Base-by-base conservation (phyloP, 2,797 vertebrate genomes). In the Fundulus diaphanus region DNA sequence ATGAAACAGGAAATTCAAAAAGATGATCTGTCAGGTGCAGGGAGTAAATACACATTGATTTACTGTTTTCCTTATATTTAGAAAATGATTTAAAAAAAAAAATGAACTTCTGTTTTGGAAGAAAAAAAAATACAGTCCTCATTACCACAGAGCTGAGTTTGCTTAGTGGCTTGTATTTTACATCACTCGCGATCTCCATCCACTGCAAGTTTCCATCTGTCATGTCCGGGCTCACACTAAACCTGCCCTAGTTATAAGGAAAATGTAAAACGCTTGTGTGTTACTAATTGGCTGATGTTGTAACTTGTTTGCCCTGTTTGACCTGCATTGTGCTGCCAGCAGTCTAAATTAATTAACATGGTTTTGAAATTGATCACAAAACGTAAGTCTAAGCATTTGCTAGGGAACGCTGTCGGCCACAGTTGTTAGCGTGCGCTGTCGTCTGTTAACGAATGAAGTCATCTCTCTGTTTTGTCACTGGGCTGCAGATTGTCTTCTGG, bases 271-370 rank as follows among this genome's bases (percentile, higher is more conserved):
- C 70, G 77, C 73, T 81, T 74, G 83, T 84, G 88, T 92, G 88
- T 91, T 93, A 91, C 82, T 94, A 95, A 93, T 95, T 95, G 91
- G 91, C 87, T 90, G 89, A 91, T 94, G 90, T 88, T 94, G 91
- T 94, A 94, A 92, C 85, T 88, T 88, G 90, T 91, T 93, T 93
- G 93, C 91, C 93, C 92, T 77, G 84, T 92, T 87, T 94, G 95
- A 94, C 94, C 94, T 84, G 90, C 85, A 90, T 93, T 94, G 91
- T 93, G 93, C 92, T 86, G 90, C 91, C 88, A 86, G 89, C 90
- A 85, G 90, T 94, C 91, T 92, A 91, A 93, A 93, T 94, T 90
- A 94, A 94, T 95, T 93, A 92, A 92, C 90, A 90, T 40, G 78
- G 91, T 88, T 92, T 83, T 90, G 88, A 92, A 92, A 94, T 92